Base-by-base conservation (phyloP, 2,113 vertebrate species). In the Chloebia gouldiae region DNA sequence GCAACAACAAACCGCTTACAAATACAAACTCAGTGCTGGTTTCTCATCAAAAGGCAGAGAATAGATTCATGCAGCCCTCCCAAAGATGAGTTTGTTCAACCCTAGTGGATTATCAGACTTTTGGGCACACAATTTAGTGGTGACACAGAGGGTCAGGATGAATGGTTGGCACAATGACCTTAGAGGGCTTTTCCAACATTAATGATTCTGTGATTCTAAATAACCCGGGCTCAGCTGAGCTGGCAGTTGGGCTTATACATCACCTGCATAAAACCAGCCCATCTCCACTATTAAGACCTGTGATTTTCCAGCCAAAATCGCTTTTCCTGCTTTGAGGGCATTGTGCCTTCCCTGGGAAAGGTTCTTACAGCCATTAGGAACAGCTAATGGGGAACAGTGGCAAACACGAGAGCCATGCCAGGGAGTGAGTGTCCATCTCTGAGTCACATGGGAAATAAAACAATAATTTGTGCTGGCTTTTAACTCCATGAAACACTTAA, bases 371-470 rank as follows among this genome's bases (percentile, higher is more conserved):
- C n/a, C n/a, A n/a, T n/a, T n/a, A 1, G 53, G 35, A 90, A 42
- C 0, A 9, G 85, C 70, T 92, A 65, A 21, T 30, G 57, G 61
- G 42, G 78, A 70, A 31, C 51, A 42, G 40, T 45, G 37, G 63
- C 68, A 82, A 94, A 65, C 73, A 76, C 18, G 10, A 69, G 50
- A 91, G 57, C 61, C 15, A 1, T 22, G 33, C 72, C 11, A 1
- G 77, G 78, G 83, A 53, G 69, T 39, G 77, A 92, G 42, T 69
- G 90, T 35, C 94, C 77, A 53, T 39, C 65, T 79, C 73, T 96
- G 96, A 97, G 89, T 95, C 95, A 97, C 22, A 42, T 42, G 39
- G 91, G 91, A 95, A 96, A 72, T 61, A 91, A 93, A 87, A 91
- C 44, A 81, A 57, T 69, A 57, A 85, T 92, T 88, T 76, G 39